These are phyloP conservation scores for Gari tellinella DNA, from an alignment of 2,888 invertebrate species.

Conservation along the genomic window DNA sequence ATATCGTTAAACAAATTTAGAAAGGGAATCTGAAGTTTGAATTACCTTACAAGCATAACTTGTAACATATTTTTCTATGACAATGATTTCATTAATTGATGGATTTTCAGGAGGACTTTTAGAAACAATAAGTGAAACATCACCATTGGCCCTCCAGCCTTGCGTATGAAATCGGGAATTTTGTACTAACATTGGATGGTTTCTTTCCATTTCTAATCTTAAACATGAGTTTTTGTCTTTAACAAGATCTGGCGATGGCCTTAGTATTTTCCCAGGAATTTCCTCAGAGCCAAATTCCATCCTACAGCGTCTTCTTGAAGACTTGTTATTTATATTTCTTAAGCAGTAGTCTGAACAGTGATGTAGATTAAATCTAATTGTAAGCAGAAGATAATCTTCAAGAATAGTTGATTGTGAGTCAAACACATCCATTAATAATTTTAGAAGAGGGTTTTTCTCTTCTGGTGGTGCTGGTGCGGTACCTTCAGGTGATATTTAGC, in stretches of 20 bases:
- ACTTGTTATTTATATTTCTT: conserved; percentile 6
- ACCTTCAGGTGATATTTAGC: no score
- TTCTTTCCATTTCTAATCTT: conserved; percentile 63
- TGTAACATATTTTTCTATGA: conserved; percentile 43
- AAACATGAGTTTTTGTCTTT: conserved; percentile 60
- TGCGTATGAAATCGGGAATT: conserved; percentile 62
- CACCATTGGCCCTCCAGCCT: conserved; percentile 59
- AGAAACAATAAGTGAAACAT: conserved; percentile 62
- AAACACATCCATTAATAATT: conserved; percentile 60
- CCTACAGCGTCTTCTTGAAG: conserved; percentile 31
- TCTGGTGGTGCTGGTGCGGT: conserved; percentile 51
- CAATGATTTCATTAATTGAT: conserved; percentile 59
- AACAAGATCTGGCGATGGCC: conserved; percentile 45
- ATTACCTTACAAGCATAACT: conserved; percentile 64
- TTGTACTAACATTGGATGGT: conserved; percentile 62
- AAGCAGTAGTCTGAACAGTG: conserved; percentile 17
- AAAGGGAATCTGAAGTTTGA: conserved; percentile 45
- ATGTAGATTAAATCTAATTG: conserved; percentile 10
- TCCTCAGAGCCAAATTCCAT: conserved; percentile 46
- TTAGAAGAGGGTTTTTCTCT: conserved; percentile 55
- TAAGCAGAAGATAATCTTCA: conserved; percentile 44
- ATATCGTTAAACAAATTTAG: conserved; percentile 40
- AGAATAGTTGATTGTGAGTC: conserved; percentile 43
- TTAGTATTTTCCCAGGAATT: conserved; percentile 22
- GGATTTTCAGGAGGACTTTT: conserved; percentile 58